phyloP scores from a whole-genome alignment of 2,113 vertebrate species.

The Triplophysa tibetana region DNA sequence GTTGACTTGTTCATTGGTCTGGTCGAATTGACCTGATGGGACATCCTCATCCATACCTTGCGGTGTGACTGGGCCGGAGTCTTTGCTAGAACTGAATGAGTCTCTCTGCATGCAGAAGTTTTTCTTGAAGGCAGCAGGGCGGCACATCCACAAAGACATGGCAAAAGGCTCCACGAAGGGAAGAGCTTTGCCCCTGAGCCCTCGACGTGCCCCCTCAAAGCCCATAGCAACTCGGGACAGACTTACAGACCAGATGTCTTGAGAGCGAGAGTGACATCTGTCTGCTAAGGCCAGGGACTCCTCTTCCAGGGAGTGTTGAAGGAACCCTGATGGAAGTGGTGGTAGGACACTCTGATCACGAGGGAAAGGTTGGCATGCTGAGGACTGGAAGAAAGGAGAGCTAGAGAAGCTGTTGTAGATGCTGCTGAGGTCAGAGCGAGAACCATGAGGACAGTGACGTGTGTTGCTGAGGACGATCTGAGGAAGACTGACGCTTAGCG shows the following conservation, averaged over 20 bases:
- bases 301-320: conserved; percentile 76
- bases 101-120: not conserved
- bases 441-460: conserved; percentile 81
- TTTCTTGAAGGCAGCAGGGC: conserved; percentile 65
- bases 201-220: conserved; percentile 87
- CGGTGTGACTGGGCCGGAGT: not conserved
- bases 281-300: conserved; percentile 57
- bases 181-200: conserved; percentile 79
- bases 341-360: conserved; percentile 76
- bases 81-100: not conserved
- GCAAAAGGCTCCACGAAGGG: conserved; percentile 88
- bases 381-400: conserved; percentile 80
- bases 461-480: conserved; percentile 87
- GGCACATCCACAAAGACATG: conserved; percentile 87
- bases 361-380: conserved; percentile 73
- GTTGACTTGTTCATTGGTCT: conserved; percentile 46
- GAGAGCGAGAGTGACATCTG: conserved; percentile 68
- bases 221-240: conserved; percentile 79
- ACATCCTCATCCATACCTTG: not conserved
- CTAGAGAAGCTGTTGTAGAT: conserved; percentile 77
- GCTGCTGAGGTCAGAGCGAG: conserved; percentile 64
- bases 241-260: conserved; percentile 88
- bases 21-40: not conserved
- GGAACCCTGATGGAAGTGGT: conserved; percentile 82
- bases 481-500: conserved; percentile 72